phyloP scores from a whole-genome alignment of 2,888 invertebrate genomes.

The Polymixis flavicincta region DNA sequence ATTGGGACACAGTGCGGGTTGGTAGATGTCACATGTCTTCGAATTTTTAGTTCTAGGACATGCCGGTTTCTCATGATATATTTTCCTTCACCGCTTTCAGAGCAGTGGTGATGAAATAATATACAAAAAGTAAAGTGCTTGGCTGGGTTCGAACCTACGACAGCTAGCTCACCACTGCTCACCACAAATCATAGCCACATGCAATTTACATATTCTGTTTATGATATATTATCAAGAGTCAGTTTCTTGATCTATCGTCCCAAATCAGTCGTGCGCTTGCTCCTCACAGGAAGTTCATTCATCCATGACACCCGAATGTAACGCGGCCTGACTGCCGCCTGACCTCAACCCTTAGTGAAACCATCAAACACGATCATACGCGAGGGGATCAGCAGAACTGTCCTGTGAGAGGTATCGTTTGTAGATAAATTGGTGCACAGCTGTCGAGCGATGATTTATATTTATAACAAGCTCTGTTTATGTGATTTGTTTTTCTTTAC shows the following conservation, averaged over 20 bases:
- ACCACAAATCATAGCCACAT: neutral
- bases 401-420: conserved; percentile 43
- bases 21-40: too few species aligned
- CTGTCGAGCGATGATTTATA: conserved; percentile 52
- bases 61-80: too few species aligned
- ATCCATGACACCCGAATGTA: conserved; percentile 30
- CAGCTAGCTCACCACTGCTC: too few species aligned
- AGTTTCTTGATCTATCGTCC: conserved; percentile 11
- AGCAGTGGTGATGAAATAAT: too few species aligned
- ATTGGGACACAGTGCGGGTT: too few species aligned
- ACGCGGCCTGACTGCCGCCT: conserved; percentile 32
- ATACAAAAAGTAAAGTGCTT: too few species aligned
- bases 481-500: conserved; percentile 27
- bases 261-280: conserved; percentile 39
- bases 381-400: conserved; percentile 42
- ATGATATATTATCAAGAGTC: conserved; percentile 13
- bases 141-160: too few species aligned
- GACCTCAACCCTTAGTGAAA: conserved; percentile 45
- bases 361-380: conserved; percentile 51
- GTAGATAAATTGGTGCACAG: conserved; percentile 48
- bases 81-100: too few species aligned
- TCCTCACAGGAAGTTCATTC: conserved; percentile 39
- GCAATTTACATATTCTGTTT: neutral
- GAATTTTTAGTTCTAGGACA: too few species aligned
- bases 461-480: conserved; percentile 40